These are phyloP conservation scores for Drosophila neocordata DNA, from an alignment of 1,140 invertebrate genomes.

Conservation along the genomic window DNA sequence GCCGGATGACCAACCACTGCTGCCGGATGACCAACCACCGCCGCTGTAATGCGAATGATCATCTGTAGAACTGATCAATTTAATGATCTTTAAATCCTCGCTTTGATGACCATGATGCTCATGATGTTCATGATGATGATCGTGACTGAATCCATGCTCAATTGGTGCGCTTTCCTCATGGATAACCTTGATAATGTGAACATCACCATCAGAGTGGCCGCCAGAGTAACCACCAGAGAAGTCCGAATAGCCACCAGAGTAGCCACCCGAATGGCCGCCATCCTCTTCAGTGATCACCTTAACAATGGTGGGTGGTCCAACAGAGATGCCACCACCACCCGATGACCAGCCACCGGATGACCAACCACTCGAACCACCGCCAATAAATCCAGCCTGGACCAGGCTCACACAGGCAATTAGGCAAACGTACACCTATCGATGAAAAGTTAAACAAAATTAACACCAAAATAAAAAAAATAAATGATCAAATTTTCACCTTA, in stretches of 20 bases:
- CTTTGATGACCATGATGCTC: background rate
- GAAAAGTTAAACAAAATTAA: background rate
- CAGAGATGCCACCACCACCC: background rate
- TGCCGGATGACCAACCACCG: constrained; percentile 12
- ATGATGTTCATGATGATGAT: constrained; percentile 11
- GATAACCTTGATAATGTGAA: constrained; percentile 44
- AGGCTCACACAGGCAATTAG: constrained; percentile 52
- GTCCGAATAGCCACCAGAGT: constrained; percentile 41
- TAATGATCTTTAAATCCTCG: constrained; percentile 41
- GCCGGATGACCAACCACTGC: constrained; percentile 6
- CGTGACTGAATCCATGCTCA: no score
- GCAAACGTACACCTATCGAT: constrained; percentile 49
- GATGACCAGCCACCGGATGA: constrained; percentile 14
- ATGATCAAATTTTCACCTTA: background rate
- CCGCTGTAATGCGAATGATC: constrained; percentile 13
- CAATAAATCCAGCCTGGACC: constrained; percentile 55
- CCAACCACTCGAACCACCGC: constrained; percentile 31
- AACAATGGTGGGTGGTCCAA: constrained; percentile 4
- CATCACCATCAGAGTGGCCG: constrained; percentile 21
- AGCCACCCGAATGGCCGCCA: constrained; percentile 32
- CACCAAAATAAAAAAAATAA: no score
- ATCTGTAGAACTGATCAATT: constrained; percentile 36
- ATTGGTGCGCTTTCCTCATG: constrained; percentile 29
- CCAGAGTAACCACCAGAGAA: constrained; percentile 17
- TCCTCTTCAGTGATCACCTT: constrained; percentile 10